Conservation (phyloP, 2,797 vertebrate genomes). For the Lacerta viridis region DNA sequence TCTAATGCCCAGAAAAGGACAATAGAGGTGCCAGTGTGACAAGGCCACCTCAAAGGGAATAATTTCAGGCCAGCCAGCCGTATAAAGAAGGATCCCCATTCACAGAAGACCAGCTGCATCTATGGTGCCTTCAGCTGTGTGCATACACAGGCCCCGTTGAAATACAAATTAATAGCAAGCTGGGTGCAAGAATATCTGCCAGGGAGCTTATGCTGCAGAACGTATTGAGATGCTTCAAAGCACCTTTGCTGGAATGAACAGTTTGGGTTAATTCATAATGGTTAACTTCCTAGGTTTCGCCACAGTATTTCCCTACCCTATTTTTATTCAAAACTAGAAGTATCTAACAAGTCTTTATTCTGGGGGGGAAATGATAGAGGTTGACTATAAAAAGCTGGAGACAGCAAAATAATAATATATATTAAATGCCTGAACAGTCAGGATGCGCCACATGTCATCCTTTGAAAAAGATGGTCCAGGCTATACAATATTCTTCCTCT, state of each 20-base stretch:
- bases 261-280: slow-evolving; percentile 42
- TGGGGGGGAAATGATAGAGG: slow-evolving; percentile 21
- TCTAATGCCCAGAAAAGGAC: slow-evolving; percentile 65
- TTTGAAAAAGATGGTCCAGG: neutral
- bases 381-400: neutral
- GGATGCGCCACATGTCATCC: slow-evolving; percentile 44
- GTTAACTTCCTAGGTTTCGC: slow-evolving; percentile 62
- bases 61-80: slow-evolving; percentile 58
- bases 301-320: slow-evolving; percentile 52
- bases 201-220: slow-evolving; percentile 64
- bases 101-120: slow-evolving; percentile 60
- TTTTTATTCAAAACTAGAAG: slow-evolving; percentile 72
- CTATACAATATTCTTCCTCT: neutral
- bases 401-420: neutral
- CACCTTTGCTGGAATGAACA: slow-evolving; percentile 44
- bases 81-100: slow-evolving; percentile 68
- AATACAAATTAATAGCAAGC: slow-evolving; percentile 79
- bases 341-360: slow-evolving; percentile 70
- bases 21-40: slow-evolving; percentile 57
- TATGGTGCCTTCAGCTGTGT: slow-evolving; percentile 65
- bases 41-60: slow-evolving; percentile 57
- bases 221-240: slow-evolving; percentile 71
- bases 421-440: slow-evolving; percentile 61
- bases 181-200: slow-evolving; percentile 77
- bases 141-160: slow-evolving; percentile 66